A percentile compares a stretch with the other conserved stretches of the same genome.
phyloP scores from a whole-genome alignment of 2,797 vertebrate genomes.

The Mormyrops boulengeri region DNA sequence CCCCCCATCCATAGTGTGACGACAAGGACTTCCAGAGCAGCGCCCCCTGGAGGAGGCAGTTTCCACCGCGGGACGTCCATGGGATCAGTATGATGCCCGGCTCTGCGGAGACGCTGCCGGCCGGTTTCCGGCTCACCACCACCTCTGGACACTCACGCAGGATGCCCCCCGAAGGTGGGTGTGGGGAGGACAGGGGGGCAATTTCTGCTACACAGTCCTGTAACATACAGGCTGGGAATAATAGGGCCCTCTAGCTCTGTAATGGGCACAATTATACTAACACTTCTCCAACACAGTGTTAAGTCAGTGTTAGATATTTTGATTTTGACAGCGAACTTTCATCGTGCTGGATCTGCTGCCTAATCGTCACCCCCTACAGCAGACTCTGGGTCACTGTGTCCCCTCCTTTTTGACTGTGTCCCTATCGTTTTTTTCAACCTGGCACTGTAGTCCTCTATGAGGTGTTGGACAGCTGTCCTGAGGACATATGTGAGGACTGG shows the following conservation, averaged over 20 bases:
- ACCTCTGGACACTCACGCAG: slow-evolving; percentile 87
- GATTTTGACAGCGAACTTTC: background rate
- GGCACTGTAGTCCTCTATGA: slow-evolving; percentile 65
- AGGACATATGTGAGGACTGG: slow-evolving; percentile 72
- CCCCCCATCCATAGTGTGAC: slow-evolving; percentile 54
- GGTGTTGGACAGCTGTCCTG: slow-evolving; percentile 65
- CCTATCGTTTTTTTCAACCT: slow-evolving; percentile 51
- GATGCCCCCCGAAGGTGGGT: slow-evolving; percentile 80
- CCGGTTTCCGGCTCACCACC: slow-evolving; percentile 89
- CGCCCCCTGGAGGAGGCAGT: slow-evolving; percentile 91
- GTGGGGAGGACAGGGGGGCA: background rate
- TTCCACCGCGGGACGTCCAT: slow-evolving; percentile 86
- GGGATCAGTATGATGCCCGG: slow-evolving; percentile 99
- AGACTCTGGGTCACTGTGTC: background rate
- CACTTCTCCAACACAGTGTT: background rate
- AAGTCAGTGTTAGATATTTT: background rate
- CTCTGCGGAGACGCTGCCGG: slow-evolving; percentile 90
- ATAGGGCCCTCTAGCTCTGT: background rate
- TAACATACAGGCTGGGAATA: background rate
- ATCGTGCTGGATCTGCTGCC: background rate
- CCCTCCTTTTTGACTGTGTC: slow-evolving; percentile 32
- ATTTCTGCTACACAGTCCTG: background rate
- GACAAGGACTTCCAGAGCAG: slow-evolving; percentile 87
- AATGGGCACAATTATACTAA: background rate
- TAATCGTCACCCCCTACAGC: background rate